These are phyloP conservation scores for Typhlichthys subterraneus DNA, from an alignment of 2,797 vertebrate genomes.

Conservation along the genomic window DNA sequence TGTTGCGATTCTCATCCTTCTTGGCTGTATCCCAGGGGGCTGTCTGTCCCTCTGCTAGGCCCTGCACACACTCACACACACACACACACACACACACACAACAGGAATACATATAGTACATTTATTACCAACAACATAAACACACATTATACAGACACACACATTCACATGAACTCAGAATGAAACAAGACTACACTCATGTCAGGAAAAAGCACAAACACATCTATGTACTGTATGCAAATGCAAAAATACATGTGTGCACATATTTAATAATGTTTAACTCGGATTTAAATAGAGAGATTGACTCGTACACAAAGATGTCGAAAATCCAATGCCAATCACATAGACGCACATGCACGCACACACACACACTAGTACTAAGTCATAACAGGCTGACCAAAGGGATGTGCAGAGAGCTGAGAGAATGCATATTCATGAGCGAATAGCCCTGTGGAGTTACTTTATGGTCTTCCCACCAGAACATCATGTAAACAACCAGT, in stretches of 20 bases:
- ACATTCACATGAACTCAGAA: conserved; percentile 40
- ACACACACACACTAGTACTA: background rate
- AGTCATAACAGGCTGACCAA: background rate
- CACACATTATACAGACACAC: conserved; percentile 18
- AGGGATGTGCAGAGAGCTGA: no score
- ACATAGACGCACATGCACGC: no score
- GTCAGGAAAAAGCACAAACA: background rate
- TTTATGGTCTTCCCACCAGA: no score
- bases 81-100: conserved; percentile 20
- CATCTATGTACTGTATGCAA: no score
- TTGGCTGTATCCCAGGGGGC: conserved; percentile 97
- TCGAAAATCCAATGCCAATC: no score
- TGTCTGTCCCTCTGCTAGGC: conserved; percentile 92
- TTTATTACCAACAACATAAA: conserved; percentile 1
- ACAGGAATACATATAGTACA: conserved; percentile 9
- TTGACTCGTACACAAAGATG: no score
- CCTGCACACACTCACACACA: conserved; percentile 74
- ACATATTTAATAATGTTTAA: no score
- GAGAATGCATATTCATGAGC: no score
- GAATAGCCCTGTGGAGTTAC: no score
- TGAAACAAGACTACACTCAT: background rate
- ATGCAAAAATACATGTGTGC: no score
- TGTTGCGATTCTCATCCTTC: conserved; percentile 96
- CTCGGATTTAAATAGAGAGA: no score
- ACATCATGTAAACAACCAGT: no score